A percentile compares a stretch with the other conserved stretches of the same genome.
Conservation (phyloP, 1,140 invertebrate genomes). For the Druon quercuslanigerum region DNA sequence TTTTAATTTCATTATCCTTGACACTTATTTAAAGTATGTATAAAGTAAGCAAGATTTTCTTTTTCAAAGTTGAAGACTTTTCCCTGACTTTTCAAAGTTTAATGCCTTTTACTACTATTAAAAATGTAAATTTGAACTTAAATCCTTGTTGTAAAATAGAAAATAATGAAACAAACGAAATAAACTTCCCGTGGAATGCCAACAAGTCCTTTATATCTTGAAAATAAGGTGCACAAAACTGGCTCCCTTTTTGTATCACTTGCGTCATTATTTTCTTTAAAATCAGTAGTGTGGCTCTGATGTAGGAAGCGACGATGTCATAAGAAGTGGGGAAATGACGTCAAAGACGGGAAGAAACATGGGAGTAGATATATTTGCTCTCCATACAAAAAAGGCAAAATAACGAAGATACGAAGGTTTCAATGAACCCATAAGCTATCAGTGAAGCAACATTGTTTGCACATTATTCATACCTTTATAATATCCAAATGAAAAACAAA, state of each 20-base stretch:
- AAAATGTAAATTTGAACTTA: no score
- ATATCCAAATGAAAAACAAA: not conserved
- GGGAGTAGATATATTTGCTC: not conserved
- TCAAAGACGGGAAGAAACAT: slow-evolving; percentile 13
- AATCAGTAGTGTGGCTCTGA: not conserved
- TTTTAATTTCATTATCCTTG: no score
- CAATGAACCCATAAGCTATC: slow-evolving; percentile 1
- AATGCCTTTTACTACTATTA: no score
- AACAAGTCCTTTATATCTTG: no score
- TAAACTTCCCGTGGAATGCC: no score
- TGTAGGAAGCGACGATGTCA: slow-evolving; percentile 8
- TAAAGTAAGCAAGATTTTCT: no score
- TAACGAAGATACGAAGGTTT: not conserved
- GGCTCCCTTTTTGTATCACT: not conserved
- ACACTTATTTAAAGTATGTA: no score
- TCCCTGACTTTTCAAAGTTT: no score
- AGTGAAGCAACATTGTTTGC: not conserved
- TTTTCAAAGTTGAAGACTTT: no score
- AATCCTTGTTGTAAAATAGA: no score
- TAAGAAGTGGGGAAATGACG: slow-evolving; percentile 25
- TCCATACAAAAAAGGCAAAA: not conserved
- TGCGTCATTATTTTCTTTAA: not conserved
- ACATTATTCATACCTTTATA: not conserved
- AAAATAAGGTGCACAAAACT: no score
- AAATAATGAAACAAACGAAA: no score